These are phyloP conservation scores for Agonum fuliginosum DNA, from an alignment of 2,888 invertebrate species.

Conservation along the genomic window DNA sequence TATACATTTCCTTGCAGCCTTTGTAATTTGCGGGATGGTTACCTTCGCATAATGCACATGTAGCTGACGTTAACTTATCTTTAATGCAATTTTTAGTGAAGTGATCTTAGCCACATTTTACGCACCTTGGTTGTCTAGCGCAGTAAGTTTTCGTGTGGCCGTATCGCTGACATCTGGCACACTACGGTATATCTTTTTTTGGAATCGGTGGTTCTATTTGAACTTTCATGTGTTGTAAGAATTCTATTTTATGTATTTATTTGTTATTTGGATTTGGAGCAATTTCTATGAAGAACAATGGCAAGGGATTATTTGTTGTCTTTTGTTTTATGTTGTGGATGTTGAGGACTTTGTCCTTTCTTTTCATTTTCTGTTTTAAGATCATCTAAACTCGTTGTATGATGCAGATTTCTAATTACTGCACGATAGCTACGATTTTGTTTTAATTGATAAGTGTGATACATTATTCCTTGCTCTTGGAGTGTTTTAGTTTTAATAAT, in stretches of 20 bases:
- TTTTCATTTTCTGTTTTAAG: constrained; percentile 44
- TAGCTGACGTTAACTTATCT: neutral
- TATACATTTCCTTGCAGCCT: neutral
- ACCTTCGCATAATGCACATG: neutral
- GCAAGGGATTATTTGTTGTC: constrained; percentile 21
- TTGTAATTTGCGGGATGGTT: neutral
- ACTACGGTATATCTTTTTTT: constrained; percentile 24
- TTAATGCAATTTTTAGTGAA: neutral
- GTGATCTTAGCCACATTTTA: neutral
- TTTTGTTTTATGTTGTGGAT: constrained; percentile 49
- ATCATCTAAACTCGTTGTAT: constrained; percentile 18
- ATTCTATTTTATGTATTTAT: constrained; percentile 24
- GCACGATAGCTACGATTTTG: constrained; percentile 5
- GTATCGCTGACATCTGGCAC: neutral
- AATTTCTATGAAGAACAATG: constrained; percentile 25
- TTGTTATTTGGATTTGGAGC: constrained; percentile 17
- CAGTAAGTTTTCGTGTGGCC: neutral
- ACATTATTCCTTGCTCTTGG: constrained; percentile 1
- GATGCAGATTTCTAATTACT: constrained; percentile 38
- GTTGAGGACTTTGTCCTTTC: constrained; percentile 36
- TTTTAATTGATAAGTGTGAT: constrained; percentile 46
- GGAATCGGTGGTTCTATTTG: constrained; percentile 20
- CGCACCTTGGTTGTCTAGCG: neutral
- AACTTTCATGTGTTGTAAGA: constrained; percentile 12
- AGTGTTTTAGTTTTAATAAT: constrained; percentile 10